A percentile compares a stretch with the other conserved stretches of the same genome.
These are phyloP conservation scores for Drosophila rellima DNA, from an alignment of 2,888 invertebrate genomes.

Conservation along the genomic window DNA sequence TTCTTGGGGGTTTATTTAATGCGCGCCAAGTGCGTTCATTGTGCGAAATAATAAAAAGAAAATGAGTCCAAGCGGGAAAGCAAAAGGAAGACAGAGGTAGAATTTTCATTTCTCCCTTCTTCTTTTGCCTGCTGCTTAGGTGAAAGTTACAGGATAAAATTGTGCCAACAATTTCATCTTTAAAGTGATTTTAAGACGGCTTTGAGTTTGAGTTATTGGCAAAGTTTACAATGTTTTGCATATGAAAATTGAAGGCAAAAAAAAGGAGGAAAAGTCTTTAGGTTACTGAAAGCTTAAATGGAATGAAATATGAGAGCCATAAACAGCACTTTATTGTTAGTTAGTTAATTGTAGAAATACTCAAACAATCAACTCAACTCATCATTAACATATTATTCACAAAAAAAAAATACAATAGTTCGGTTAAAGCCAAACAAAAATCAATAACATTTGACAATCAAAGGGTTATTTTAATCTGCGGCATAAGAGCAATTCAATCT, in stretches of 20 bases:
- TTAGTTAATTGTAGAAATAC: not conserved
- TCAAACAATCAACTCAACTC: not conserved
- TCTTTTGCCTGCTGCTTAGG: conserved; percentile 4
- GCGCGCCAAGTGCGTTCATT: conserved; percentile 78
- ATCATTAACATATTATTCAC: not conserved
- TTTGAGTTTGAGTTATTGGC: conserved; percentile 67
- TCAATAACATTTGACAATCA: not conserved
- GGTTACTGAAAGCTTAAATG: not conserved
- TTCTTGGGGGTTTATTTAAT: conserved; percentile 81
- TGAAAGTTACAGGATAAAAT: conserved; percentile 34
- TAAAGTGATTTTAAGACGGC: conserved; percentile 71
- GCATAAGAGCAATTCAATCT: not conserved
- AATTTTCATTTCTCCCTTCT: conserved; percentile 10
- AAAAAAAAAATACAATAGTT: too few species aligned
- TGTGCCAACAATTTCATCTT: conserved; percentile 48
- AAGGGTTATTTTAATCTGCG: not conserved
- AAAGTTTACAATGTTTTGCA: conserved; percentile 53
- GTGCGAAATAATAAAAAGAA: conserved; percentile 71
- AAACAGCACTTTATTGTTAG: not conserved
- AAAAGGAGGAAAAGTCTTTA: not conserved
- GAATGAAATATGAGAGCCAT: not conserved
- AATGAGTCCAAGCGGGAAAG: conserved; percentile 9
- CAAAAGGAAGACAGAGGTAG: conserved; percentile 13
- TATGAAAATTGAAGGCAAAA: not conserved
- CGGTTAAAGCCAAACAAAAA: not conserved